Conservation (phyloP, 2,113 vertebrate species). For the Nothocercus julius region DNA sequence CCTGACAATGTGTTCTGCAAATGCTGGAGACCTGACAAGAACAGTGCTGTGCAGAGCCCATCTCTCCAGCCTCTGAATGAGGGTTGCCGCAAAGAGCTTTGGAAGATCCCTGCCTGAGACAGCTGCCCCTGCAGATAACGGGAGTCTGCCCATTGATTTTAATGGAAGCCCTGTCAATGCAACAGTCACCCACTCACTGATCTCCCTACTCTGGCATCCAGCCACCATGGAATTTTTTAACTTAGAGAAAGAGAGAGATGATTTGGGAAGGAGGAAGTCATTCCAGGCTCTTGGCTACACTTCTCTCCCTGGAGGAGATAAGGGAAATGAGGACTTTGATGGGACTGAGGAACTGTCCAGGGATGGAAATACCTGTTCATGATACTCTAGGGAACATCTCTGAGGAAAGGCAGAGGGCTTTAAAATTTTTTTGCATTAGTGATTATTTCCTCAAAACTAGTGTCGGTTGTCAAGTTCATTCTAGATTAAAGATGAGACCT, state of each 20-base stretch:
- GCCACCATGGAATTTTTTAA: neutral
- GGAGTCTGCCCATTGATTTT: neutral
- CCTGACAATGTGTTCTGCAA: neutral
- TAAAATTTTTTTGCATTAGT: neutral
- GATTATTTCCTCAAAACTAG: neutral
- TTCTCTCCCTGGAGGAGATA: neutral
- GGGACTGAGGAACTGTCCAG: neutral
- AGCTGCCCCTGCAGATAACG: neutral
- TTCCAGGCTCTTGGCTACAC: neutral
- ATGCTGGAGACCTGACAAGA: neutral
- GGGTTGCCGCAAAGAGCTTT: neutral
- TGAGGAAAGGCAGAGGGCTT: neutral
- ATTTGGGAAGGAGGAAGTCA: neutral
- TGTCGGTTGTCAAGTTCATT: too few species aligned
- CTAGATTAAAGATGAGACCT: too few species aligned
- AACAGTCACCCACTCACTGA: neutral
- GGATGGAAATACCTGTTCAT: neutral
- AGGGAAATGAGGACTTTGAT: accelerated
- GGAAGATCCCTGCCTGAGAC: neutral
- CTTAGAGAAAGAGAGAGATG: neutral
- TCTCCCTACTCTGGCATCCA: neutral
- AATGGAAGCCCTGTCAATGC: neutral
- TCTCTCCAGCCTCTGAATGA: neutral
- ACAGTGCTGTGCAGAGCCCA: neutral
- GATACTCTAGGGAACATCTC: neutral